Evolutionary conservation across 2,113 vertebrate genomes (phyloP).

Genomic region (Urocitellus parryii): DNA sequence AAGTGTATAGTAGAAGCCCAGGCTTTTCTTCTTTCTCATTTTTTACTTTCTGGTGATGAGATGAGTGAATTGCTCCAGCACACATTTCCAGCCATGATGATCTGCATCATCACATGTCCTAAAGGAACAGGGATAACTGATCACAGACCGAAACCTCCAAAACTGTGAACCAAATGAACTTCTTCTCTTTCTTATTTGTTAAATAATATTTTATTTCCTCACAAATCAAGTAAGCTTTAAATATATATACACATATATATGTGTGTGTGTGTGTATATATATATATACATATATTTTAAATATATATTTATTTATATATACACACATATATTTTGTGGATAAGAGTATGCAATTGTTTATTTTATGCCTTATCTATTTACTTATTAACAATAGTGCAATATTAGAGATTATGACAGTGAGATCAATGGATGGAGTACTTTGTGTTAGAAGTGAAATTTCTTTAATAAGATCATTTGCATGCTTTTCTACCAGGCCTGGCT

Average conservation of each 20-base stretch:
- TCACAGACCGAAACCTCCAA: background rate
- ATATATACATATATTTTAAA: too few species aligned
- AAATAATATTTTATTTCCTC: background rate
- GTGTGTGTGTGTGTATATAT: too few species aligned
- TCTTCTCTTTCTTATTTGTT: background rate
- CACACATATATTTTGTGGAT: background rate
- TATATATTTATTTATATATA: background rate
- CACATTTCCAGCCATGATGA: background rate
- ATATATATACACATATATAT: background rate
- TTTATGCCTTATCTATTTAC: background rate
- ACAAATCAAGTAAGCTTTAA: background rate
- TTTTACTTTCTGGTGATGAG: background rate
- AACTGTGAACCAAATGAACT: background rate
- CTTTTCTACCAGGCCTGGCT: background rate
- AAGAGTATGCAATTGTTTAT: background rate
- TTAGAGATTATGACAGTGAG: background rate
- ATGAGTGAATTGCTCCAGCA: background rate
- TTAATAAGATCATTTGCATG: background rate
- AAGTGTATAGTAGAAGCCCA: background rate
- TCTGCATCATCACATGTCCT: background rate
- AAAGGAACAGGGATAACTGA: background rate
- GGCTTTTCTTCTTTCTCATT: background rate
- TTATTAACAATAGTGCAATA: background rate
- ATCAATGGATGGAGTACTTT: background rate
- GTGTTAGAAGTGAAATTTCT: background rate